A percentile compares a stretch with the other conserved stretches of the same genome.
phyloP scores from a whole-genome alignment of 2,113 vertebrate genomes.

The Mugil cephalus region DNA sequence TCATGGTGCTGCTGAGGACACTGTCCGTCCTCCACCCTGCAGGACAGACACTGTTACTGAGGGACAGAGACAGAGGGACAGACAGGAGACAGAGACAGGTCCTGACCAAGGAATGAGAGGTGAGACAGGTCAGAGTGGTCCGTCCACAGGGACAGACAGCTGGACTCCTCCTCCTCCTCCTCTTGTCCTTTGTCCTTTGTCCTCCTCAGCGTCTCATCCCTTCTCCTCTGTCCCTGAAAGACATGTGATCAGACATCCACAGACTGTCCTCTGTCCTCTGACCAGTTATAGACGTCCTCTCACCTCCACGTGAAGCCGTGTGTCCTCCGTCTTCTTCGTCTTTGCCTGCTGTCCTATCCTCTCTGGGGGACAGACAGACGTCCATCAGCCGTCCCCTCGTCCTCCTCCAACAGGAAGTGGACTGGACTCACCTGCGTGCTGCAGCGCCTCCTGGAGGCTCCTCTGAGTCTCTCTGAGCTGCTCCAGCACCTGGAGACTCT shows the following conservation, averaged over 20 bases:
- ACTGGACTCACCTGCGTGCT: slow-evolving; percentile 61
- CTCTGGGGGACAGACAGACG: slow-evolving; percentile 54
- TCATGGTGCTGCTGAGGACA: slow-evolving; percentile 10
- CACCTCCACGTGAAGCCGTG: slow-evolving; percentile 18
- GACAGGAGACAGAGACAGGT: background rate
- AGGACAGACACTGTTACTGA: too few species aligned
- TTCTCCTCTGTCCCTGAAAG: too few species aligned
- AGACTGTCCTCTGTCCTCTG: too few species aligned
- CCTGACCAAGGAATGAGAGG: slow-evolving; percentile 11
- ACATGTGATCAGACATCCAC: slow-evolving; percentile 4
- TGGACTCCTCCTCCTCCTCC: background rate
- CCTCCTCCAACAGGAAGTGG: too few species aligned
- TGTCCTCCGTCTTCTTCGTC: background rate
- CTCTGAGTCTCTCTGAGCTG: slow-evolving; percentile 66
- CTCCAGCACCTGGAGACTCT: slow-evolving; percentile 69
- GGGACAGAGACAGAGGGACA: rapidly evolving
- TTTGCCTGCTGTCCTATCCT: slow-evolving; percentile 2
- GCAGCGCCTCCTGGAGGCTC: slow-evolving; percentile 70
- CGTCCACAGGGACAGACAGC: background rate
- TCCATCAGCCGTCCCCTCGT: background rate
- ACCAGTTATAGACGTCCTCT: too few species aligned
- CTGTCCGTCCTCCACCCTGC: slow-evolving; percentile 49
- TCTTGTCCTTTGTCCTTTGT: background rate
- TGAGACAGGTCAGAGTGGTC: slow-evolving; percentile 25
- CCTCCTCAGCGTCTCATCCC: background rate